Base-by-base conservation (phyloP, 2,888 invertebrate genomes). In the Diloba caeruleocephala region DNA sequence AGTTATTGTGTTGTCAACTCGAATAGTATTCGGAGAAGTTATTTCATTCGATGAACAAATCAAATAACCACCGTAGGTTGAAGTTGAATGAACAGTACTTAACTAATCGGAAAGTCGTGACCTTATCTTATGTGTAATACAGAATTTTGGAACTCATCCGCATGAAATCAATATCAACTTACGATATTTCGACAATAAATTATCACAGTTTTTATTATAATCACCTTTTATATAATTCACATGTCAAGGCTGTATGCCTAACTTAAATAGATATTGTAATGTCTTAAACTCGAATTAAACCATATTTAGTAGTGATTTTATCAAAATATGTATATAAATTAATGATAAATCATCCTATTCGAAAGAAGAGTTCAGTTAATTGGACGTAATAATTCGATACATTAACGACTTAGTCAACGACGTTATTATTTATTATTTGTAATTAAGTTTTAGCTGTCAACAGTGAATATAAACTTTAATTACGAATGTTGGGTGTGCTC, bases 121-220 rank as follows among this genome's bases (percentile, higher is more conserved):
- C 12, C 42, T 45, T 12, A 15, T 10, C n/a, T 10, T 38, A 7
- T 17, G 19, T 28, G 14, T 52, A 50, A 50, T 54, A 46, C 9
- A 1, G 12, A 50, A 48, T 50, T 54, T 55, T 9, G 8, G 39
- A 37, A 46, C 29, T 43, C 34, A 9, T 43, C 45, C 42, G 10
- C 8, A 44, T 51, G 34, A 50, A 41, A 46, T 54, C 45, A 60
- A 17, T 10, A 39, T 42, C 15, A 46, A 31, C 19, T 21, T 37
- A 21, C n/a, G 26, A 57, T 38, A 61, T 65, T 61, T 69, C 43
- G 42, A 38, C 42, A 57, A 70, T 72, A 73, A 62, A 73, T 71
- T 57, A 70, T 19, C 6, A 25, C 10, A 54, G 28, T 51, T 53
- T 58, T 69, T 69, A 62, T 60, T 53, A 32, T 21, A 45, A 36